Percentiles rank a stretch among this genome's conserved stretches.
Evolutionary conservation across 37 sponge, comb jelly and placozoan species (phyloP).

Genomic region (Hormiphora californensis): DNA sequence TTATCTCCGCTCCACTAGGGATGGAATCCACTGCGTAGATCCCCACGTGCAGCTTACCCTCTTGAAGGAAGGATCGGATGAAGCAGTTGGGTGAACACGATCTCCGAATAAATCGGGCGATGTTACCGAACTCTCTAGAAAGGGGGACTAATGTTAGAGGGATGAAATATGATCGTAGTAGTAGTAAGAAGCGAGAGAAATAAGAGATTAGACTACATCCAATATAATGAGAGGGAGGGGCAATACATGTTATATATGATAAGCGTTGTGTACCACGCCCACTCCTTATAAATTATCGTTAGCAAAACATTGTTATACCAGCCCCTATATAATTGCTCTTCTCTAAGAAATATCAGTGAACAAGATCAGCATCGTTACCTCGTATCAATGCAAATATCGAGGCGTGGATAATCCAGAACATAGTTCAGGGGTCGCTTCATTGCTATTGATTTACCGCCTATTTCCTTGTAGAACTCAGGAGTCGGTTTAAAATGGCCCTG

Average conservation of each 20-base stretch:
- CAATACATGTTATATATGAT: too few relatives aligned
- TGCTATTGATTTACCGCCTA: conserved; percentile 10
- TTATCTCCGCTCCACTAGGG: background rate
- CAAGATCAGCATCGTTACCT: too few relatives aligned
- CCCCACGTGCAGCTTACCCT: conserved; percentile 38
- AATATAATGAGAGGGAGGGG: too few relatives aligned
- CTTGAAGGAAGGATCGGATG: conserved; percentile 23
- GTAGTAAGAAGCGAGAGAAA: too few relatives aligned
- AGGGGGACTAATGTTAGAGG: too few relatives aligned
- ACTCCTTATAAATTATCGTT: too few relatives aligned
- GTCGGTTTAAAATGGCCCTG: conserved; percentile 38
- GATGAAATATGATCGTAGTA: too few relatives aligned
- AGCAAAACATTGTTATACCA: too few relatives aligned
- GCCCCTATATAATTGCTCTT: too few relatives aligned
- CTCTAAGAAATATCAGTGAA: too few relatives aligned
- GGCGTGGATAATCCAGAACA: conserved; percentile 29
- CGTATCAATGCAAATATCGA: conserved; percentile 38
- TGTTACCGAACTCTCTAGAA: conserved; percentile 40
- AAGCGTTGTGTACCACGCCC: too few relatives aligned
- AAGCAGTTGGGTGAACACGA: background rate
- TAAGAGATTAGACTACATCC: too few relatives aligned
- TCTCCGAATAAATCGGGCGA: background rate
- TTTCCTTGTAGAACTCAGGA: conserved; percentile 7
- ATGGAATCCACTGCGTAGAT: conserved; percentile 32
- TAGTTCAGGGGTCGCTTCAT: conserved; percentile 44